Percentiles rank a stretch among this genome's conserved stretches.
These are phyloP conservation scores for Apoda limacodes DNA, from an alignment of 2,888 invertebrate species.

Conservation along the genomic window DNA sequence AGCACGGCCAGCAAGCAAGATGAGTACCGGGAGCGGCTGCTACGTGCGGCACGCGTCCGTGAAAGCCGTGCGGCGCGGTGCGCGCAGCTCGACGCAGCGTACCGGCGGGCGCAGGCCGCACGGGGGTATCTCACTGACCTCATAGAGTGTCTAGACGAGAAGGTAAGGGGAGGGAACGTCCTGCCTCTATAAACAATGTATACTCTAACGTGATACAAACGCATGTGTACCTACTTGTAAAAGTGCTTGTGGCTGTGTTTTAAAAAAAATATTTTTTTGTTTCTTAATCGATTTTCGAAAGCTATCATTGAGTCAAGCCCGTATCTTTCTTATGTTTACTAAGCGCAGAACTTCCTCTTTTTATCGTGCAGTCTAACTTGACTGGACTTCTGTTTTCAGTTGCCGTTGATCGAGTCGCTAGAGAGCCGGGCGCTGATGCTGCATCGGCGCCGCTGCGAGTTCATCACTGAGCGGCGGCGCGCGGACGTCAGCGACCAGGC, in stretches of 20 bases:
- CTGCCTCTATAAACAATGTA: neutral
- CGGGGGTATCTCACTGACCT: conserved; percentile 96
- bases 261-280: no score
- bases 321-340: no score
- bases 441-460: conserved; percentile 78
- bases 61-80: conserved; percentile 60
- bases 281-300: no score
- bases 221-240: neutral
- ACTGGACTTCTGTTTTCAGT: no score
- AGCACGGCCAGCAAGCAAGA: conserved; percentile 54
- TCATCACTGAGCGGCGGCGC: conserved; percentile 84
- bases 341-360: no score
- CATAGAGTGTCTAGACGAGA: conserved; percentile 97
- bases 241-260: neutral
- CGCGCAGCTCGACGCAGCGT: conserved; percentile 79
- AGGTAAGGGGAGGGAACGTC: no score
- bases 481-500: conserved; percentile 96
- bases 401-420: conserved; percentile 79
- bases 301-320: no score
- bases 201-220: neutral
- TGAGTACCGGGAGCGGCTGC: conserved; percentile 34
- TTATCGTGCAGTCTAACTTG: no score
- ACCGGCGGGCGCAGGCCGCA: conserved; percentile 94
- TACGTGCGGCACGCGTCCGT: conserved; percentile 36
- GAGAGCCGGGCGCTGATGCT: conserved; percentile 83